A percentile compares a stretch with the other conserved stretches of the same genome.
Evolutionary conservation across 2,113 vertebrate genomes (phyloP).

Genomic region (Aphyosemion australe): DNA sequence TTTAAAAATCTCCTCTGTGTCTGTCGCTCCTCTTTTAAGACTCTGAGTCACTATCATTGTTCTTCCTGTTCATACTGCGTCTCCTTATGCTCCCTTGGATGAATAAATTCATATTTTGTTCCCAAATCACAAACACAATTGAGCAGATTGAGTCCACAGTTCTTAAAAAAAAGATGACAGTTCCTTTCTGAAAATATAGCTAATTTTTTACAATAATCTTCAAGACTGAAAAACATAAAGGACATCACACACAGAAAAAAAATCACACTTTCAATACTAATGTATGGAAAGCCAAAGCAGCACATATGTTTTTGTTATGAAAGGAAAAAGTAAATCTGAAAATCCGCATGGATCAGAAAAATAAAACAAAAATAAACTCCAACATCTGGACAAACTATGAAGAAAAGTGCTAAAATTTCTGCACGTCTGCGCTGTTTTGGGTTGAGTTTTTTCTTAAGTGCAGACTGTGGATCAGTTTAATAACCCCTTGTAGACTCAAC

Average conservation of each 20-base stretch:
- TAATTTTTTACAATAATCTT: background rate
- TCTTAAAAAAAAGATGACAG: background rate
- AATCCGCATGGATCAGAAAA: background rate
- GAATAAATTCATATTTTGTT: no score
- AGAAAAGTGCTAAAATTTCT: background rate
- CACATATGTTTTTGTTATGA: no score
- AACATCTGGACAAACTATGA: conserved; percentile 18
- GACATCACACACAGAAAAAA: background rate
- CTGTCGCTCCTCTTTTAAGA: background rate
- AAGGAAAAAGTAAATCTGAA: background rate
- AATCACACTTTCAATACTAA: background rate
- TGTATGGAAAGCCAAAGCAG: conserved; percentile 3
- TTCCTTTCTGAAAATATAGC: background rate
- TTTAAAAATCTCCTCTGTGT: background rate
- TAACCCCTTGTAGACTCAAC: conserved; percentile 38
- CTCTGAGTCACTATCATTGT: no score
- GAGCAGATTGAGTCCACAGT: no score
- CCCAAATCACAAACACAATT: background rate
- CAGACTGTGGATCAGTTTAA: conserved; percentile 14
- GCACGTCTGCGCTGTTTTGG: conserved; percentile 22
- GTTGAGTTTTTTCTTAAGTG: no score
- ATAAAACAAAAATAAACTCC: conserved; percentile 29
- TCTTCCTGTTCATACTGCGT: no score
- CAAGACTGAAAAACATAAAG: no score
- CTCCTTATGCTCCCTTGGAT: no score